Percentiles rank a stretch among this genome's conserved stretches.
Conservation (phyloP, 2,888 invertebrate genomes). For the Abscondita cerata region DNA sequence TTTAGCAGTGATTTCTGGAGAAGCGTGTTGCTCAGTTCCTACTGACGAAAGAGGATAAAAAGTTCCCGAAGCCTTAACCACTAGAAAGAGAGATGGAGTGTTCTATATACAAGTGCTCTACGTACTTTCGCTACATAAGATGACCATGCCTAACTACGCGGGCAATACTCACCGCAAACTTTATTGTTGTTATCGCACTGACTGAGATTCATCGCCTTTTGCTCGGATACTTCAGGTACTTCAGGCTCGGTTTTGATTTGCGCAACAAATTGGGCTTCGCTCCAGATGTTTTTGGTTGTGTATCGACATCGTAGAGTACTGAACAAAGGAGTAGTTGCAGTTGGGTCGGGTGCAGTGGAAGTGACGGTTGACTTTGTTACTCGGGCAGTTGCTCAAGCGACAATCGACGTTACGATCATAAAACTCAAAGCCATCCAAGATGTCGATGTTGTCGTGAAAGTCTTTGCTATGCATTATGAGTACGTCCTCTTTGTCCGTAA, state of each 20-base stretch:
- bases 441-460: constrained; percentile 82
- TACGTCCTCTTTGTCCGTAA: constrained; percentile 79
- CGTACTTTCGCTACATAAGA: neutral
- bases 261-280: constrained; percentile 40
- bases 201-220: constrained; percentile 53
- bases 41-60: constrained; percentile 82
- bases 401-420: constrained; percentile 79
- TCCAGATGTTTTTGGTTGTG: constrained; percentile 73
- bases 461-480: constrained; percentile 85
- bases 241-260: constrained; percentile 46
- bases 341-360: constrained; percentile 76
- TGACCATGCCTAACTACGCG: neutral
- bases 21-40: constrained; percentile 63
- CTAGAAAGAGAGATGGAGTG: constrained; percentile 65
- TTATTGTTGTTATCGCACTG: constrained; percentile 49
- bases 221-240: constrained; percentile 32
- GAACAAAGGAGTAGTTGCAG: constrained; percentile 76
- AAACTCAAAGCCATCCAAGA: constrained; percentile 85
- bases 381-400: constrained; percentile 69
- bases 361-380: constrained; percentile 75
- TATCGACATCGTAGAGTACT: constrained; percentile 75
- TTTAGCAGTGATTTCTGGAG: constrained; percentile 62
- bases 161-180: constrained; percentile 53
- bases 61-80: constrained; percentile 92
- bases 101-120: constrained; percentile 44